Evolutionary conservation across 2,113 vertebrate genomes (phyloP).

Genomic region (Paradoxurus hermaphroditus): DNA sequence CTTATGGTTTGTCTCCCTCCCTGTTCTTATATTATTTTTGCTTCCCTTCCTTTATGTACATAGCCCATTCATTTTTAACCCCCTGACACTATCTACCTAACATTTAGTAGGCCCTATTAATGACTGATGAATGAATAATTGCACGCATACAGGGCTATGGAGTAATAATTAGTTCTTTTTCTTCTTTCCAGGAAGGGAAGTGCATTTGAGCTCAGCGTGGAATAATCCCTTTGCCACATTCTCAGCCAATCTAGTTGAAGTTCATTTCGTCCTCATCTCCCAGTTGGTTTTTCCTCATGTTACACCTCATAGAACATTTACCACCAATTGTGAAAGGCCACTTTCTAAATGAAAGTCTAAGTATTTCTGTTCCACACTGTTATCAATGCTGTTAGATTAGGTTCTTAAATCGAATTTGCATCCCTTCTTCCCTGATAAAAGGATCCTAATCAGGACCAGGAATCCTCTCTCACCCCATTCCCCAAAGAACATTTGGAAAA

Average conservation of each 20-base stretch:
- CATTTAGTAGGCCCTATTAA: background rate
- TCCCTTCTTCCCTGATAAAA: background rate
- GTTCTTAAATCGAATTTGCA: background rate
- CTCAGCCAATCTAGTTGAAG: background rate
- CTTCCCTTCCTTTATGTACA: too few species aligned
- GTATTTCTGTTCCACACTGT: background rate
- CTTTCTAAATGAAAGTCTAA: background rate
- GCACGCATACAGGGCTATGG: background rate
- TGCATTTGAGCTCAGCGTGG: background rate
- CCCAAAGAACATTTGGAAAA: background rate
- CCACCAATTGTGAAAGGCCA: background rate
- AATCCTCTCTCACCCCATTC: background rate
- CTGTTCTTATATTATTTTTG: too few species aligned
- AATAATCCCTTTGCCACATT: background rate
- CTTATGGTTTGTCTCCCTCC: too few species aligned
- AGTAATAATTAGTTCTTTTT: background rate
- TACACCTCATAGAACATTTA: background rate
- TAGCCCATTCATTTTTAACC: background rate
- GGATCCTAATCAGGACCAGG: background rate
- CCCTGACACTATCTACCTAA: background rate
- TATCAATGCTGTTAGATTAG: background rate
- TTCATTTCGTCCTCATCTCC: background rate
- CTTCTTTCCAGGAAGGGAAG: background rate
- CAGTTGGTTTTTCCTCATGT: background rate
- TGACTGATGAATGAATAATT: background rate